phyloP scores from a whole-genome alignment of 23 tunicate species.

The Oikopleura vanhoeffeni region DNA sequence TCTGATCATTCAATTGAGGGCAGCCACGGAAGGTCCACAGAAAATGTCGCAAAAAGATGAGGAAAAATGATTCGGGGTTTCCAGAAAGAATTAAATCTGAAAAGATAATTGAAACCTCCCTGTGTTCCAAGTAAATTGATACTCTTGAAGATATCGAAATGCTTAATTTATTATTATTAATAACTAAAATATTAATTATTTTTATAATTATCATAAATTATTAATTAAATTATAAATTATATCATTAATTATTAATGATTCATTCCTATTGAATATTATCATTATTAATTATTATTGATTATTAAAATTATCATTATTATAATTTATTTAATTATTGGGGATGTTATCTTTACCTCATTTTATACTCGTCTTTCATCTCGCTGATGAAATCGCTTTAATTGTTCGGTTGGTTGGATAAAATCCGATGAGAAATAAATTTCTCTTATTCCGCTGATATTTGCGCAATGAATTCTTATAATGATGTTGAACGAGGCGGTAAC shows the following conservation, averaged over 20 bases:
- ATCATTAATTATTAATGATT: too few relatives aligned
- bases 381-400: slow-evolving; percentile 58
- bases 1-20: slow-evolving; percentile 40
- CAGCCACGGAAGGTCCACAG: slow-evolving; percentile 52
- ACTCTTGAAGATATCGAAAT: slow-evolving; percentile 49
- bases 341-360: too few relatives aligned
- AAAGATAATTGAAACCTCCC: slow-evolving; percentile 80
- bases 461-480: slow-evolving; percentile 88
- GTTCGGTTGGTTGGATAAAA: slow-evolving; percentile 79
- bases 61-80: slow-evolving; percentile 51
- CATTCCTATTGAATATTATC: too few relatives aligned
- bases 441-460: slow-evolving; percentile 26
- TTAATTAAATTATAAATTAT: too few relatives aligned
- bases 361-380: slow-evolving; percentile 14
- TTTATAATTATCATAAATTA: too few relatives aligned
- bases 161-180: too few relatives aligned
- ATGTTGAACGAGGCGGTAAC: slow-evolving; percentile 80
- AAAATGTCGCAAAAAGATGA: slow-evolving; percentile 85
- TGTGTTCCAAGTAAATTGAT: slow-evolving; percentile 85
- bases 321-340: too few relatives aligned
- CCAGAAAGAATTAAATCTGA: slow-evolving; percentile 70
- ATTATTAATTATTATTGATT: too few relatives aligned
- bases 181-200: too few relatives aligned
- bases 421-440: slow-evolving; percentile 77
- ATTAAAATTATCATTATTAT: too few relatives aligned